Base-by-base conservation (phyloP, 1,140 invertebrate genomes). In the Conopomorpha cramerella region DNA sequence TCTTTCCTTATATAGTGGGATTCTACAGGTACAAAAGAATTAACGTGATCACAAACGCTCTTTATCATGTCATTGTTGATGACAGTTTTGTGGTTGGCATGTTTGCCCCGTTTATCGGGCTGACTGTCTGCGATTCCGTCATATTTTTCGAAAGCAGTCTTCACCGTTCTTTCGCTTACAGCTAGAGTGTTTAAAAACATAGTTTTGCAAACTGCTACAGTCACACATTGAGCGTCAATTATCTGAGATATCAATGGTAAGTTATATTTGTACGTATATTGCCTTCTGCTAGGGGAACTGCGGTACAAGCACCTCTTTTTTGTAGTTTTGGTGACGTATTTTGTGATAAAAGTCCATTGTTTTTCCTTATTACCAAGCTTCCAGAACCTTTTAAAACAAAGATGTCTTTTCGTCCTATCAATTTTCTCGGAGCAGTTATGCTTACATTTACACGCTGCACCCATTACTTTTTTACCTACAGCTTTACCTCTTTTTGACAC, bases 121-220 rank as follows among this genome's bases (percentile, higher is more conserved):
- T 39, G 35, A 17, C 38, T 12, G 2, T 28, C 26, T n/a, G 30
- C 8, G 8, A 16, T 13, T 29, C 37, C 42, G 15, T 49, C 39
- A 26, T 39, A 40, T 34, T 49, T 45, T 19, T 38, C 38, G 31
- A 37, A 45, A 4, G 43, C 37, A 8, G 43, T 49, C 8, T 14
- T 40, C 17, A 49, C 14, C 6, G 41, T 30, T 31, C 35, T 27
- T 19, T 36, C 35, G 25, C 26, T 23, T 34, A 35, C 8, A 6
- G 38, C 15, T 26, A 45, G 33, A 8, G 46, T 43, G 17, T 42
- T 45, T 16, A 45, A 27, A 36, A 49, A 49, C 40, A 43, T 45
- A 16, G 32, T 43, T 26, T 37, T 32, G 30, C 40, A 46, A 15
- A 41, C 43, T 12, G 38, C 38, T 29, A 28, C 19, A 6, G 19